Percentiles rank a stretch among this genome's conserved stretches.
phyloP scores from a whole-genome alignment of 2,113 vertebrate species.

The Xenopus borealis region DNA sequence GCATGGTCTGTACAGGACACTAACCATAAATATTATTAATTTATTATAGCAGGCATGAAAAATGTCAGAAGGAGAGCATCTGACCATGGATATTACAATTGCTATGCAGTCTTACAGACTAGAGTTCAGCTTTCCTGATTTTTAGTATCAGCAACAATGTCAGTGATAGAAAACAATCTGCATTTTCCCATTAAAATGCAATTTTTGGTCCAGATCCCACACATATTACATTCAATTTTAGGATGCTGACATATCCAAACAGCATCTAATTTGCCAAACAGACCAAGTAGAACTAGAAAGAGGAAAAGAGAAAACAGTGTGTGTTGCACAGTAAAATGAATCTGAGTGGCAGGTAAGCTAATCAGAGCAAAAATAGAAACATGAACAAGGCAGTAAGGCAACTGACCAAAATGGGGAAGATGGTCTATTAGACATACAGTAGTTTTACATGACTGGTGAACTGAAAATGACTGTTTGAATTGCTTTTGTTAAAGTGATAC shows the following conservation, averaged over 20 bases:
- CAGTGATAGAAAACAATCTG: background rate
- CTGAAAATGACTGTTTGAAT: too few species aligned
- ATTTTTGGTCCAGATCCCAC: background rate
- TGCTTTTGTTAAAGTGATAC: too few species aligned
- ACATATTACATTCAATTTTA: background rate
- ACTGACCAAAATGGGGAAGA: too few species aligned
- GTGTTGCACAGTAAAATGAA: background rate
- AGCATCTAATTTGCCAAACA: constrained; percentile 1
- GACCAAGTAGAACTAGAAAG: background rate
- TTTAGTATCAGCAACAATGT: background rate
- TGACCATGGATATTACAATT: constrained; percentile 1
- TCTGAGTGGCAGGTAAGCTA: background rate
- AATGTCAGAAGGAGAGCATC: background rate
- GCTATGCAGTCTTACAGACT: background rate
- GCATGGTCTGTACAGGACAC: background rate
- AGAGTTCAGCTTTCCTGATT: background rate
- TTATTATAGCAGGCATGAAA: background rate
- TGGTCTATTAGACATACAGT: too few species aligned
- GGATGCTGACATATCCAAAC: constrained; percentile 3
- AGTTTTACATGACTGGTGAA: too few species aligned
- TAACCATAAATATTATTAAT: background rate
- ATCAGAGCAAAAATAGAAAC: too few species aligned
- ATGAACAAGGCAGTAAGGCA: too few species aligned
- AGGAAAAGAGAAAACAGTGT: background rate
- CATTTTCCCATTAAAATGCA: constrained; percentile 3